These are phyloP conservation scores for Drosophila koepferae DNA, from an alignment of 2,888 invertebrate species.

Conservation along the genomic window DNA sequence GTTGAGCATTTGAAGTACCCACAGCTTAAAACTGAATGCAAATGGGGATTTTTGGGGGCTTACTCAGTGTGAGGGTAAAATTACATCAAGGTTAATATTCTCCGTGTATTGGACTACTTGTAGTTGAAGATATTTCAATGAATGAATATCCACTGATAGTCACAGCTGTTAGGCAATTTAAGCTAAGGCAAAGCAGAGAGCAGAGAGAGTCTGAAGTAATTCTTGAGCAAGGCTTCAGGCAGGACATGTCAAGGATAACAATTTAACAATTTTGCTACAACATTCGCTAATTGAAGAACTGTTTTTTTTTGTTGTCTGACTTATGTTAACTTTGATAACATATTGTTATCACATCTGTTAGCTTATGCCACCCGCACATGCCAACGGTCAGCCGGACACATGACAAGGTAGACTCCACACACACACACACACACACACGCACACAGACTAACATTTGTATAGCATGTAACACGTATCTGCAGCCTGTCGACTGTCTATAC, in stretches of 20 bases:
- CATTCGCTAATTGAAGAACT: too few relatives aligned
- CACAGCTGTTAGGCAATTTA: not conserved
- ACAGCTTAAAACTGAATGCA: not conserved
- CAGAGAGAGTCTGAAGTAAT: not conserved
- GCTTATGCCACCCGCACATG: not conserved
- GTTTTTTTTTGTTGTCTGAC: not conserved
- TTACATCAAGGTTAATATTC: not conserved
- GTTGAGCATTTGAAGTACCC: not conserved
- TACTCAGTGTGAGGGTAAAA: too few relatives aligned
- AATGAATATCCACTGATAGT: not conserved
- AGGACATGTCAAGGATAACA: not conserved
- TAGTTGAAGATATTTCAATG: not conserved
- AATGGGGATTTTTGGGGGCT: not conserved
- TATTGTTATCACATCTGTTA: not conserved
- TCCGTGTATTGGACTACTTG: not conserved
- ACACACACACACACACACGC: not conserved
- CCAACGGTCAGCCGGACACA: not conserved
- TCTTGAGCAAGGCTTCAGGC: not conserved
- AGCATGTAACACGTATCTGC: slow-evolving; percentile 4
- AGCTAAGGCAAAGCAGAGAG: not conserved
- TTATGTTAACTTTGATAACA: not conserved
- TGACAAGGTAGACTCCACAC: not conserved
- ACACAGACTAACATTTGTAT: too few relatives aligned
- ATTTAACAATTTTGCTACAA: too few relatives aligned
- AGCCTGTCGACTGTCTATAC: slow-evolving; percentile 29